A percentile compares a stretch with the other conserved stretches of the same genome.
These are phyloP conservation scores for Drosophila mettleri DNA, from an alignment of 2,888 invertebrate genomes.

Conservation along the genomic window DNA sequence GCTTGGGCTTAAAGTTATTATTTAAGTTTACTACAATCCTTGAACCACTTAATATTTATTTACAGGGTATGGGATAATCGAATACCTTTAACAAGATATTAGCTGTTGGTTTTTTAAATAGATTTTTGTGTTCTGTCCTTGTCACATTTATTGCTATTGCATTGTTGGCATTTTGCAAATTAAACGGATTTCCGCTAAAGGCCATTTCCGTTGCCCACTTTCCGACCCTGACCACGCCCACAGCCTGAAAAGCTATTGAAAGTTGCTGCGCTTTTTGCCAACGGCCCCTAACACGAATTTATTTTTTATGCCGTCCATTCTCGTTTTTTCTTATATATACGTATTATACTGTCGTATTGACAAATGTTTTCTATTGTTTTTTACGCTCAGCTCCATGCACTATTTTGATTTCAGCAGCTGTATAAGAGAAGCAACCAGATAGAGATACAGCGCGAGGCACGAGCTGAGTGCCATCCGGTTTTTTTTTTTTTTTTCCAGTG, in stretches of 20 bases:
- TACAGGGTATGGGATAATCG: conserved; percentile 20
- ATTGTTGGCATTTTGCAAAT: conserved; percentile 79
- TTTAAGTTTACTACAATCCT: too few relatives aligned
- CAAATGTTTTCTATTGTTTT: conserved; percentile 68
- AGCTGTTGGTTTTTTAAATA: conserved; percentile 24
- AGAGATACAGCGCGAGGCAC: not conserved
- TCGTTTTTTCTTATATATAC: conserved; percentile 14
- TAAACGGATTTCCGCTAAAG: conserved; percentile 80
- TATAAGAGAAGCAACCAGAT: conserved; percentile 7
- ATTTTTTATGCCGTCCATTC: conserved; percentile 28
- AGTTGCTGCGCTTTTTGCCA: conserved; percentile 60
- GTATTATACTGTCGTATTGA: conserved; percentile 48
- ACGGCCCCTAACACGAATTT: conserved; percentile 33
- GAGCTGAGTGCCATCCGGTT: not conserved
- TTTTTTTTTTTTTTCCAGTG: conserved; percentile 23
- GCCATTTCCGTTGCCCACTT: conserved; percentile 67
- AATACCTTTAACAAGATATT: not conserved
- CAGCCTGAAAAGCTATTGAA: conserved; percentile 51
- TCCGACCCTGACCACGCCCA: conserved; percentile 25
- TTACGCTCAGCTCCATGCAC: conserved; percentile 28
- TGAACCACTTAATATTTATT: not conserved
- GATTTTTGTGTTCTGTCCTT: conserved; percentile 47
- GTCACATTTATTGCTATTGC: conserved; percentile 74
- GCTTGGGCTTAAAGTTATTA: too few relatives aligned
- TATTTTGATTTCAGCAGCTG: conserved; percentile 41